Base-by-base conservation (phyloP, 2,888 invertebrate genomes). In the Melieria picta region DNA sequence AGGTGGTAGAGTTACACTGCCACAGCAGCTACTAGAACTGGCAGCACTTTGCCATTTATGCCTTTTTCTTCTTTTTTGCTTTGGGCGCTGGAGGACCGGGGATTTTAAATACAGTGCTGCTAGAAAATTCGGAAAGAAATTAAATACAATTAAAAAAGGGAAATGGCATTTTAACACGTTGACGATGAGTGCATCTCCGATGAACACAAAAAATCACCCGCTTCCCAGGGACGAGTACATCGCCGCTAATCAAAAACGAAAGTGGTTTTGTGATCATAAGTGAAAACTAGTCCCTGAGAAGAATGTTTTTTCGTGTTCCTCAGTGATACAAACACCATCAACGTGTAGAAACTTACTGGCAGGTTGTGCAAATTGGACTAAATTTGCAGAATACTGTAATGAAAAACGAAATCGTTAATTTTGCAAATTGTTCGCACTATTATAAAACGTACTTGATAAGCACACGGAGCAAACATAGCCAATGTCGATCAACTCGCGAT, bases 381-480 rank as follows among this genome's bases (percentile, higher is more conserved):
- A 97, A 98, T 85, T 95, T 95, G 88, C 98, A 99, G 88, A 98
- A 98, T 78, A 98, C 97, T 96, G 89, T 82, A 90, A 74, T 5
- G 64, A 16, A 56, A 62, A 62, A 47, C 68, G 61, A 45, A 42
- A 61, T 45, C 30, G n/a, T 11, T 13, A 42, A 47, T 48, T 10
- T 13, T 13, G 45, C 7, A 6, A 7, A 16, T 7, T 47, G 46
- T 2, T 55, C 7, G 3, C 42, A 2, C 6, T 30, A 50, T 64
- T 5, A 11, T n/a, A 30, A 10, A 57, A 50, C 92, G 90, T 85
- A 95, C 95, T 95, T 77, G 98, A 98, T 57, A 99, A 89, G 86
- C 99, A 99, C 68, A 98, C 96, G 7, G 98, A 99, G 88, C 99
- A 99, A 30, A 99, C 98, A 86, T 94, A 98, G 75, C 98, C 99